Base-by-base conservation (phyloP, 2,888 invertebrate genomes). In the Drosophila dives region DNA sequence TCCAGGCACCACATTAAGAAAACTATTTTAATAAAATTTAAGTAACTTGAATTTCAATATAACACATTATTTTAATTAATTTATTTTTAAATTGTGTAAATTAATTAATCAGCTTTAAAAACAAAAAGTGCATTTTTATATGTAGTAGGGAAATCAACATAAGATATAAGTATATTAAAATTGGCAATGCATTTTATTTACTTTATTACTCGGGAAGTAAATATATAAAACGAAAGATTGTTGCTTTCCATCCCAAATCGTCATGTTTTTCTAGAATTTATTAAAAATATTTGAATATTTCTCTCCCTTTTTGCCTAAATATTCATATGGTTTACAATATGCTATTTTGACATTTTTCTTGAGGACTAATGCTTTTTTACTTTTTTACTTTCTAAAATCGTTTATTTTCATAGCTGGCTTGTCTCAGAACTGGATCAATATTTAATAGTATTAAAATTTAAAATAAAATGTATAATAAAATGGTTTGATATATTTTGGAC, bases 331-430 rank as follows among this genome's bases (percentile, higher is more conserved):
- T 40, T 5, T 11, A 11, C 5, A 11, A 11, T 40, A n/a, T 10
- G 1, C 2, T n/a, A 11, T 2, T 11, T 42, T 42, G 2, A n/a
- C 2, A 2, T 10, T 3, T 8, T 17, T 0, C 8, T n/a, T 17
- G 38, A 17, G 38, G 0, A 38, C 2, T 38, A 8, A 3, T 17
- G 4, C 2, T 20, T n/a, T n/a, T n/a, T n/a, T n/a, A n/a, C 7
- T 3, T 7, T 45, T 8, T 45, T 45, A 4, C 4, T 23, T 45
- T 8, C 23, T 45, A 4, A 45, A 15, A 23, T 45, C 8, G 15
- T 8, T 45, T 8, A 45, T 23, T 45, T 45, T 45, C 8, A 45
- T 23, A 15, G 45, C 23, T 45, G 20, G 15, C 20, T 45, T 23
- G 20, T 23, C 15, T 45, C 15, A 15, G 23, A 45, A 23, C 23